Percentiles rank a stretch among this genome's conserved stretches.
phyloP scores from a whole-genome alignment of 2,888 invertebrate species.

The Ellobium chinense region DNA sequence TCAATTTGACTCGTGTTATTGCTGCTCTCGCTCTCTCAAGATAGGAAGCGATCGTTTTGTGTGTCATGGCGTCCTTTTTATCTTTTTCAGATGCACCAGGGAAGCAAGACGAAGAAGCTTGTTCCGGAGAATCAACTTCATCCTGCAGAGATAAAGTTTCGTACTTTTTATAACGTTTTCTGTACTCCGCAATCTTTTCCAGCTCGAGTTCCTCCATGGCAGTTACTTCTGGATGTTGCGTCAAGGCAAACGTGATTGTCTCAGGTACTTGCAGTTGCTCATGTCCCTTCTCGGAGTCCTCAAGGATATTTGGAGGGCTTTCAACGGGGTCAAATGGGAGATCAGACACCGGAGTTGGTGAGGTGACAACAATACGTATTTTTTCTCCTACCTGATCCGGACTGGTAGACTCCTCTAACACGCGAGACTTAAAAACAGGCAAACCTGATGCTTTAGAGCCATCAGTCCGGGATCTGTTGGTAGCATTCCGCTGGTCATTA shows the following conservation, averaged over 20 bases:
- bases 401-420: background rate
- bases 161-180: too few species aligned
- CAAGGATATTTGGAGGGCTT: background rate
- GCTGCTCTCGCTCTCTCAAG: background rate
- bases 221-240: background rate
- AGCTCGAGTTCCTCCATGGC: background rate
- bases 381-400: background rate
- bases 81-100: background rate
- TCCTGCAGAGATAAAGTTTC: background rate
- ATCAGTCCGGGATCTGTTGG: background rate
- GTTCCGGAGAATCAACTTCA: background rate
- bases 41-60: background rate
- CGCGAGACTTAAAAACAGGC: background rate
- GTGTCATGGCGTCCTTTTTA: background rate
- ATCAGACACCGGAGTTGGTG: background rate
- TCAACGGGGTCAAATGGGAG: background rate
- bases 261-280: background rate
- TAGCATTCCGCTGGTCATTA: background rate
- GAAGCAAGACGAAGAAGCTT: background rate
- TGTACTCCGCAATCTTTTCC: background rate
- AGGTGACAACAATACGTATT: background rate
- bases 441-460: background rate
- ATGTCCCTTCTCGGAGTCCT: background rate
- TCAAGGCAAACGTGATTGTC: background rate
- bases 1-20: background rate